Evolutionary conservation across 2,113 vertebrate genomes (phyloP), one percentile per base, ranked within the genome.

Genomic region (Aramus guarauna): DNA sequence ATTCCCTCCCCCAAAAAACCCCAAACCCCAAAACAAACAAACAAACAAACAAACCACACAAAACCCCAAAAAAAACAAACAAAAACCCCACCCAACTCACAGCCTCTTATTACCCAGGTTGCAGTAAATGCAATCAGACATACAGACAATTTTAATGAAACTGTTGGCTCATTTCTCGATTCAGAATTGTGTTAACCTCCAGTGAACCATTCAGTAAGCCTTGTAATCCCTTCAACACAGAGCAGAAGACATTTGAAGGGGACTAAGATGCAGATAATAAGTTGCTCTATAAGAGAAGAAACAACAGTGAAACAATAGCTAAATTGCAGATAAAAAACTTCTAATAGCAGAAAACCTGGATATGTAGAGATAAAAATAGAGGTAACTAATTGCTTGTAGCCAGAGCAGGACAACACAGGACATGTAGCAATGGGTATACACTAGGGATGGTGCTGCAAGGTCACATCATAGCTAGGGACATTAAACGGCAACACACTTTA

Each of bases 211-310:
- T 26, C 23, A 36, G 29, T 63, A 88, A 37, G 0, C 15, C 15
- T 47, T 41, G 26, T 52, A 87, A 91, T 72, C 41, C 52, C 24
- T 81, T 63, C 73, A 87, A 30, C 26, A 47, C 8, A 16, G 11
- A 63, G 41, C 21, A 95, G 68, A 59, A 52, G 79, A 63, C 68
- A 43, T 73, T 86, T 91, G 72, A 91, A 88, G n/a, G 39, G 23
- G 67, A 60, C 30, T 72, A 73, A 76, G 20, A 48, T 32, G 17
- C 5, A 83, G 63, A 55, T 41, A 95, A 68, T 13, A 75, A 47
- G 14, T 19, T 75, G 12, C 11, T 79, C 9, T 62, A 2, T 64
- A 68, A 29, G 16, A 78, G 6, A 72, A 64, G 48, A 72, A 94
- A 73, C 10, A 81, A 19, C 11, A 88, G 43, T 23, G 26, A 45